Conservation (phyloP, 2,797 vertebrate genomes). For the Anisognathus igniventris region DNA sequence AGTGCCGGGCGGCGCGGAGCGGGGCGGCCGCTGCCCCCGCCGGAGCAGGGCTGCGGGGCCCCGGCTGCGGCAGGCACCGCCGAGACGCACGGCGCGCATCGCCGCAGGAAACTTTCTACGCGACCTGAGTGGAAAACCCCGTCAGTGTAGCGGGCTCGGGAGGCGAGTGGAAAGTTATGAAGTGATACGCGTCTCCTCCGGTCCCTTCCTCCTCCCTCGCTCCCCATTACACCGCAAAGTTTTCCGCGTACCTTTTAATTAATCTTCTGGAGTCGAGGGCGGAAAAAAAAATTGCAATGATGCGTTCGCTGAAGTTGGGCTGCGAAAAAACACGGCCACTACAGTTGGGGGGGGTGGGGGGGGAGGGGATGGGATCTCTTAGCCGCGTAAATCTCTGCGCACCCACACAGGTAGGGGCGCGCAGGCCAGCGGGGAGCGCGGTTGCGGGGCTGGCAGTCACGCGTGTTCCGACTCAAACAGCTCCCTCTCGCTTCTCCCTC, state of each 20-base stretch:
- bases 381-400: neutral
- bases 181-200: neutral
- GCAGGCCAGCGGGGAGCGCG: neutral
- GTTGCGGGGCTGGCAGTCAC: neutral
- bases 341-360: accelerated
- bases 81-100: neutral
- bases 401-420: neutral
- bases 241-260: constrained; percentile 28
- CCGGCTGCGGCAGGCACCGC: neutral
- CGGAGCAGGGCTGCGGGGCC: neutral
- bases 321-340: neutral
- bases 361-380: neutral
- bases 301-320: neutral
- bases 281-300: neutral
- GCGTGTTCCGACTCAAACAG: neutral
- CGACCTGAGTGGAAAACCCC: neutral
- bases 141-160: neutral
- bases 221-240: neutral
- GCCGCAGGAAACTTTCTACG: neutral
- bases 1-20: neutral
- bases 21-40: neutral
- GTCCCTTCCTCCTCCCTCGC: too few relatives aligned
- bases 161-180: neutral
- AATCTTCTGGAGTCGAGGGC: neutral
- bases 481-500: neutral